These are phyloP conservation scores for Drosophila robusta DNA, from an alignment of 2,888 invertebrate species.

Conservation along the genomic window DNA sequence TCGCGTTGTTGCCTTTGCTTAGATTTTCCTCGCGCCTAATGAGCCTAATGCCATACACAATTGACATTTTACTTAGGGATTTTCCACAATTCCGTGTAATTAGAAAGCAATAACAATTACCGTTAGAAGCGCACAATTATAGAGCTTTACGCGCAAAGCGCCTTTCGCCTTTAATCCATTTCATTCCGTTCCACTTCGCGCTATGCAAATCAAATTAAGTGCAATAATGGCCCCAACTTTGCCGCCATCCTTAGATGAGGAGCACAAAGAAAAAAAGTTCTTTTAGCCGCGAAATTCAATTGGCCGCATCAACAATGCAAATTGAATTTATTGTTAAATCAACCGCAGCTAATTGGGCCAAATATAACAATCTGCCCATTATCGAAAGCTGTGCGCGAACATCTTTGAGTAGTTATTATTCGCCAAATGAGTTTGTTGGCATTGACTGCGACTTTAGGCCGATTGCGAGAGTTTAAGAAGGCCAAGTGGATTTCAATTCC, in stretches of 20 bases:
- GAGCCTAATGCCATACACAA: conserved; percentile 68
- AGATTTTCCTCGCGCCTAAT: conserved; percentile 51
- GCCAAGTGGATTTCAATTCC: conserved; percentile 3
- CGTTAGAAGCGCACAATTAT: conserved; percentile 30
- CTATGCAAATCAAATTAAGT: conserved; percentile 58
- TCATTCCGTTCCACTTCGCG: conserved; percentile 24
- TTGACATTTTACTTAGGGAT: conserved; percentile 78
- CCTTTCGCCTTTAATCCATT: conserved; percentile 53
- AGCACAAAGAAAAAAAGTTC: conserved; percentile 3
- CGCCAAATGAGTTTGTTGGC: conserved; percentile 9
- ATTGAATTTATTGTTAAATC: conserved; percentile 62
- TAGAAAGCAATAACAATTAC: conserved; percentile 81
- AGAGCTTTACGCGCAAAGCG: conserved; percentile 9
- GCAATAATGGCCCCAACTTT: conserved; percentile 53
- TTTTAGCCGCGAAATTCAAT: conserved; percentile 22
- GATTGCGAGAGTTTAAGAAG: not conserved
- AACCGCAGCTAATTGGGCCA: conserved; percentile 55
- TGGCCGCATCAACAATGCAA: conserved; percentile 48
- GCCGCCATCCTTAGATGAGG: conserved; percentile 24
- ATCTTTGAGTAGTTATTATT: conserved; percentile 28
- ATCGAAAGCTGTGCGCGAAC: conserved; percentile 11
- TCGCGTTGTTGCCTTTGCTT: conserved; percentile 6
- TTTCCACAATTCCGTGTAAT: conserved; percentile 69
- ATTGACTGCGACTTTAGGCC: conserved; percentile 9
- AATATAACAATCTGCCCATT: conserved; percentile 38